Conservation (phyloP, 2,113 vertebrate species). For the Butorides virescens region DNA sequence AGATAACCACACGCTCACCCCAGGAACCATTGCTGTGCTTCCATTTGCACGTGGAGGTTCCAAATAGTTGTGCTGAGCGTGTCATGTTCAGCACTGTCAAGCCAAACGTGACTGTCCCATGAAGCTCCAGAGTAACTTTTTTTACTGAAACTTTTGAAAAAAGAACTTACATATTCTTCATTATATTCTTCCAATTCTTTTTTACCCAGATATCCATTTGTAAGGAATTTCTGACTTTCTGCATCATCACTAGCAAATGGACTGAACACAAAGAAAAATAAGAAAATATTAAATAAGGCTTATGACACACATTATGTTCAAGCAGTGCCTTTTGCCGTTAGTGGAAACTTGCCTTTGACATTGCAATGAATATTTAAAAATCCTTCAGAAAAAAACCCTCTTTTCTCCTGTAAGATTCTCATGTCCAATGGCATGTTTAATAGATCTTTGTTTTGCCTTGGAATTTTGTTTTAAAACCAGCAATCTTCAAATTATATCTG, state of each 20-base stretch:
- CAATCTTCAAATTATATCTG: background rate
- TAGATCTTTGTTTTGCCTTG: background rate
- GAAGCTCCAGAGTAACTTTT: slow-evolving; percentile 25
- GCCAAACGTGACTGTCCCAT: background rate
- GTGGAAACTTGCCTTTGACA: background rate
- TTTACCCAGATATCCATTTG: slow-evolving; percentile 86
- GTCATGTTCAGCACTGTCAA: background rate
- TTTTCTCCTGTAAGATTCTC: background rate
- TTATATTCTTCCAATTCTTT: slow-evolving; percentile 88
- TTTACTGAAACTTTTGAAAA: background rate
- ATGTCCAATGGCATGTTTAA: background rate
- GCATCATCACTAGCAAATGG: slow-evolving; percentile 84
- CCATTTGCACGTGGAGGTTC: background rate
- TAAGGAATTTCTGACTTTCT: slow-evolving; percentile 92
- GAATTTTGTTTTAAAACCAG: background rate
- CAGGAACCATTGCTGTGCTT: background rate
- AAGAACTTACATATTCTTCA: slow-evolving; percentile 92
- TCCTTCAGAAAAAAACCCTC: background rate
- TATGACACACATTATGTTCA: background rate
- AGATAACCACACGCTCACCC: accelerated
- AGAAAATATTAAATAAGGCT: background rate
- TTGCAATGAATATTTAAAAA: background rate
- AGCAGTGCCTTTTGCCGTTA: background rate
- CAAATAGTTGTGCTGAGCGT: accelerated
- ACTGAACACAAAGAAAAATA: slow-evolving; percentile 67